These are phyloP conservation scores for Chaetodon trifascialis DNA, from an alignment of 2,113 vertebrate species.

Conservation along the genomic window DNA sequence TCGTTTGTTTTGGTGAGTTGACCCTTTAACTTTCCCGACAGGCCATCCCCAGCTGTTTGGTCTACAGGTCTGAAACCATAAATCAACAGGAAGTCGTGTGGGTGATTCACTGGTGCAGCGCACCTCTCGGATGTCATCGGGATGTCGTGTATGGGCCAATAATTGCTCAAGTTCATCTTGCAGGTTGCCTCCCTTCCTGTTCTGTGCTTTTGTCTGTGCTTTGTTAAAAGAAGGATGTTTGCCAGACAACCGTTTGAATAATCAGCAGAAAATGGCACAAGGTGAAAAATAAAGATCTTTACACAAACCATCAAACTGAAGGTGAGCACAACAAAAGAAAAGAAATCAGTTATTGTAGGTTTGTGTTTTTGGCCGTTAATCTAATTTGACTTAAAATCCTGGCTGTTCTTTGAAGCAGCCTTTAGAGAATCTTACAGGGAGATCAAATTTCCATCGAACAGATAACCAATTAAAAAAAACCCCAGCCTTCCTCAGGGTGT, in stretches of 20 bases:
- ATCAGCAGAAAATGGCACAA: conserved; percentile 24
- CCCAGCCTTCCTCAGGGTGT: not conserved
- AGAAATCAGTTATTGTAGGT: not conserved
- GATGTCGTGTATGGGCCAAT: conserved; percentile 7
- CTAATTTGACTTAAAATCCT: too few relatives aligned
- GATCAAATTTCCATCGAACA: not conserved
- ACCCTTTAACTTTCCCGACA: conserved; percentile 44
- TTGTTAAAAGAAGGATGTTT: conserved; percentile 38
- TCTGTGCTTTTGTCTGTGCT: conserved; percentile 45
- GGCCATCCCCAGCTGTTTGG: conserved; percentile 45
- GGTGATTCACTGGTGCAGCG: conserved; percentile 35
- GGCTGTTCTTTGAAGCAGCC: not conserved
- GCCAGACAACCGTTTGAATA: conserved; percentile 30
- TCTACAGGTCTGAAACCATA: conserved; percentile 46
- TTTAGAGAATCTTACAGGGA: not conserved
- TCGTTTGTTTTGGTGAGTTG: conserved; percentile 50
- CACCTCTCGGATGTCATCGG: conserved; percentile 52
- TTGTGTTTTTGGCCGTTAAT: too few relatives aligned
- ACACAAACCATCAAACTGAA: not conserved
- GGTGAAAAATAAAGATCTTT: not conserved
- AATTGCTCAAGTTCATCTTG: conserved; percentile 43
- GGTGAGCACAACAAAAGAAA: not conserved
- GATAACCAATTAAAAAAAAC: not conserved
- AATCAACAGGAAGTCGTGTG: conserved; percentile 51
- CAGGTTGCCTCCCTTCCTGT: conserved; percentile 69